phyloP scores from a whole-genome alignment of 2,113 vertebrate genomes.

The Taurulus bubalis region DNA sequence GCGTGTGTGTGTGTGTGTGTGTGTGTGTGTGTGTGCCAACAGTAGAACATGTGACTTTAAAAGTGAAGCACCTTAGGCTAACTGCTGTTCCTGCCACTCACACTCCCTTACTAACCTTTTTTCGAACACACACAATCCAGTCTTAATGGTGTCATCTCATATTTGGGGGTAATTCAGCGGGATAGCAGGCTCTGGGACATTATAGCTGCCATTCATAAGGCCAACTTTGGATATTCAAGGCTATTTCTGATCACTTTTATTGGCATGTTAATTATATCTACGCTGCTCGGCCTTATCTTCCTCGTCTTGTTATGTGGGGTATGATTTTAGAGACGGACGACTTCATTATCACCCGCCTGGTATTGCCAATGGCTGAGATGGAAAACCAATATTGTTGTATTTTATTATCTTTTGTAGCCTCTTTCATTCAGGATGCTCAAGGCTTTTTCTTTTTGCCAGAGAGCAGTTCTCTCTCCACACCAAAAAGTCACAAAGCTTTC shows the following conservation, averaged over 20 bases:
- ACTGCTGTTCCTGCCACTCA: constrained; percentile 85
- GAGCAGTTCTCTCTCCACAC: neutral
- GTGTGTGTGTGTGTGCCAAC: constrained; percentile 37
- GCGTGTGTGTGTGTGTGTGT: constrained; percentile 36
- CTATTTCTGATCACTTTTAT: neutral
- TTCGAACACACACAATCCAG: constrained; percentile 68
- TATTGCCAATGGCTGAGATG: neutral
- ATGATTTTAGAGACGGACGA: neutral
- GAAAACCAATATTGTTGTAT: neutral
- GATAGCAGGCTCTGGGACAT: constrained; percentile 49
- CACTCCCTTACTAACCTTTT: constrained; percentile 74
- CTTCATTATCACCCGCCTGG: neutral
- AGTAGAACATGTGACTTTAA: constrained; percentile 75
- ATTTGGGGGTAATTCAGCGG: constrained; percentile 67
- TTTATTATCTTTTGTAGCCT: neutral
- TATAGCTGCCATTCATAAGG: neutral
- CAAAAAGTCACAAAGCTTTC: neutral
- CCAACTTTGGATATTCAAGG: neutral
- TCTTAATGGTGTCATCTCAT: constrained; percentile 75
- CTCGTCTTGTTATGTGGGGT: neutral
- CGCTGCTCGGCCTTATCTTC: neutral
- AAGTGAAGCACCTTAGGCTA: constrained; percentile 85
- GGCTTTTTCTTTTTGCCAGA: neutral
- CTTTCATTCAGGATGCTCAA: constrained; percentile 3
- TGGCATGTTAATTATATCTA: neutral